Evolutionary conservation across 2,113 vertebrate genomes (phyloP).

Genomic region (Pterocles burchelli): DNA sequence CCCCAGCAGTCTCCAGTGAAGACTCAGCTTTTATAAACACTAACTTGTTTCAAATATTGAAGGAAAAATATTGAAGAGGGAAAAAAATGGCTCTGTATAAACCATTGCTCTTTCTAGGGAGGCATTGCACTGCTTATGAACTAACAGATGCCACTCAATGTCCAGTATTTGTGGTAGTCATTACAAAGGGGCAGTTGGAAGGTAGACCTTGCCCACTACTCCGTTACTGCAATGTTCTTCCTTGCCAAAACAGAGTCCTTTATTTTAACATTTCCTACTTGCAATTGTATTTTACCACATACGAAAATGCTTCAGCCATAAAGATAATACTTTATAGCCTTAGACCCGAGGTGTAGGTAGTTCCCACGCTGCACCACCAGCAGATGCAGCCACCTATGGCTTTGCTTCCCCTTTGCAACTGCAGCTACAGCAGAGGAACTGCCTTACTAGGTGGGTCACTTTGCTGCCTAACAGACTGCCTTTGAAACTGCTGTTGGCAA

Average conservation of each 20-base stretch:
- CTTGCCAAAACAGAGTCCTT: conserved; percentile 32
- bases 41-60: not conserved
- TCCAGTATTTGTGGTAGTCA: not conserved
- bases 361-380: not conserved
- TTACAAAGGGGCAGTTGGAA: not conserved
- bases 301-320: conserved; percentile 23
- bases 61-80: not conserved
- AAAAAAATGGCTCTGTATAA: not conserved
- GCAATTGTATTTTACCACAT: conserved; percentile 11
- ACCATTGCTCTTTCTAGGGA: not conserved
- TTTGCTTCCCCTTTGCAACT: not conserved
- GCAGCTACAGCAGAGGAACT: not conserved
- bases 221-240: not conserved
- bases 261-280: conserved; percentile 40
- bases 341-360: not conserved
- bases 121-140: not conserved
- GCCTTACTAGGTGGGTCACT: not conserved
- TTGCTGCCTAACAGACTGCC: conserved; percentile 26
- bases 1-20: not conserved
- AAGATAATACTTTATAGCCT: not conserved
- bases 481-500: not conserved
- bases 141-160: not conserved
- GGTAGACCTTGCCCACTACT: conserved; percentile 22
- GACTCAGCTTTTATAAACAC: not conserved
- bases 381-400: not conserved